phyloP scores from a whole-genome alignment of 2,797 vertebrate species.

The Carapus acus region DNA sequence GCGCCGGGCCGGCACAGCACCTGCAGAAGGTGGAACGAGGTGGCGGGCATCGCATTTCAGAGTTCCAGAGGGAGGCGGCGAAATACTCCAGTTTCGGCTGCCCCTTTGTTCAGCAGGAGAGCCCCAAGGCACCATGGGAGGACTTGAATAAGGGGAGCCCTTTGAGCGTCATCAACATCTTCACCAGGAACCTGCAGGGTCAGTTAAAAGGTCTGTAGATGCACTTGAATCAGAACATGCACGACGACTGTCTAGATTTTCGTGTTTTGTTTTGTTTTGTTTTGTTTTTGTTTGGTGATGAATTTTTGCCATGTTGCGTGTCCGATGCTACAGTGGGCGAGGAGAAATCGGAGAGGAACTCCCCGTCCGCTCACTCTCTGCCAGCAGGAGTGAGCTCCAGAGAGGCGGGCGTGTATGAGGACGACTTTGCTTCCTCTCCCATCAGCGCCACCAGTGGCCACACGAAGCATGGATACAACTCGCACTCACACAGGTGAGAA shows the following conservation, averaged over 20 bases:
- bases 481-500: conserved; percentile 77
- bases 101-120: conserved; percentile 49
- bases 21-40: conserved; percentile 71
- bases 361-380: conserved; percentile 57
- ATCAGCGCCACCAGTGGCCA: conserved; percentile 74
- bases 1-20: conserved; percentile 51
- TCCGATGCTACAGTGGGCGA: conserved; percentile 67
- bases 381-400: conserved; percentile 47
- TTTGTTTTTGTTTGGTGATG: too few relatives aligned
- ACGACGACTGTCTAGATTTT: neutral
- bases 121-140: conserved; percentile 79
- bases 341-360: conserved; percentile 61
- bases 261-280: neutral
- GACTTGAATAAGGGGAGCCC: conserved; percentile 91
- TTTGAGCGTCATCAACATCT: conserved; percentile 94
- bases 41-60: conserved; percentile 71
- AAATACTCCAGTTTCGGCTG: conserved; percentile 69
- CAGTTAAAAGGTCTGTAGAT: conserved; percentile 76
- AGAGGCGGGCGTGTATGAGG: conserved; percentile 77
- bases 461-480: conserved; percentile 67
- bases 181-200: conserved; percentile 81
- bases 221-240: neutral
- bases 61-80: conserved; percentile 87
- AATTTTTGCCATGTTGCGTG: too few relatives aligned
- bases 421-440: conserved; percentile 83